Percentiles rank a stretch among this genome's conserved stretches.
Evolutionary conservation across 64 coral and sea anemone genomes (phyloP).

Genomic region (Porites australiensis): DNA sequence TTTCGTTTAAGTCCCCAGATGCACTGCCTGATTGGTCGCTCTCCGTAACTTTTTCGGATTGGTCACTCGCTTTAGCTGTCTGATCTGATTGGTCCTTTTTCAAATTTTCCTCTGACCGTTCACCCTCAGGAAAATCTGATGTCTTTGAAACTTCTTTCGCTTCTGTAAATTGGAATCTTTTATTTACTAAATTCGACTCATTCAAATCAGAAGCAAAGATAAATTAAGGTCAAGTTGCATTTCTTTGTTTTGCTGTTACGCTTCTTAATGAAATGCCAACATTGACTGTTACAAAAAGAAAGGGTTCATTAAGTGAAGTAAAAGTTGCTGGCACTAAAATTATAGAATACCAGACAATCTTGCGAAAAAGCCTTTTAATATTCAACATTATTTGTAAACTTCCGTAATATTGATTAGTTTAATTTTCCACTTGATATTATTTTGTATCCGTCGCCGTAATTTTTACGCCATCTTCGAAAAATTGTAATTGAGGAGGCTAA

Average conservation of each 20-base stretch:
- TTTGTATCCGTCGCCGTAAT: too few species aligned
- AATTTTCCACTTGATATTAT: too few species aligned
- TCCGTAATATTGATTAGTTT: too few species aligned
- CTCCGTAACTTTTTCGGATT: background rate
- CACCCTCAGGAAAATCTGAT: background rate
- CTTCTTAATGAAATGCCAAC: background rate
- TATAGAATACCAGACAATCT: too few species aligned
- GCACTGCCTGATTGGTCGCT: background rate
- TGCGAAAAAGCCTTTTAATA: too few species aligned
- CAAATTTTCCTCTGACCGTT: background rate
- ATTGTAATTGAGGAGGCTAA: too few species aligned
- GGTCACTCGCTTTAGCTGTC: background rate
- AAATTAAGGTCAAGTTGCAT: background rate
- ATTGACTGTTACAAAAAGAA: background rate
- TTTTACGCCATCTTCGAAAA: too few species aligned
- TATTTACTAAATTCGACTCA: too few species aligned
- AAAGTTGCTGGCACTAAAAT: background rate
- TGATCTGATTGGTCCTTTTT: background rate
- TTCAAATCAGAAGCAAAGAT: background rate
- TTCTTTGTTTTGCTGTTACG: too few species aligned
- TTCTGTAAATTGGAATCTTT: background rate
- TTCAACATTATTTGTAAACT: too few species aligned
- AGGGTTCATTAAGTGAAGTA: background rate
- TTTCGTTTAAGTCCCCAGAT: background rate
- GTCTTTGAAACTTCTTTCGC: background rate